Evolutionary conservation across 2,888 invertebrate genomes (phyloP), one percentile per base, ranked within the genome.

Genomic region (Lumbricus terrestris): DNA sequence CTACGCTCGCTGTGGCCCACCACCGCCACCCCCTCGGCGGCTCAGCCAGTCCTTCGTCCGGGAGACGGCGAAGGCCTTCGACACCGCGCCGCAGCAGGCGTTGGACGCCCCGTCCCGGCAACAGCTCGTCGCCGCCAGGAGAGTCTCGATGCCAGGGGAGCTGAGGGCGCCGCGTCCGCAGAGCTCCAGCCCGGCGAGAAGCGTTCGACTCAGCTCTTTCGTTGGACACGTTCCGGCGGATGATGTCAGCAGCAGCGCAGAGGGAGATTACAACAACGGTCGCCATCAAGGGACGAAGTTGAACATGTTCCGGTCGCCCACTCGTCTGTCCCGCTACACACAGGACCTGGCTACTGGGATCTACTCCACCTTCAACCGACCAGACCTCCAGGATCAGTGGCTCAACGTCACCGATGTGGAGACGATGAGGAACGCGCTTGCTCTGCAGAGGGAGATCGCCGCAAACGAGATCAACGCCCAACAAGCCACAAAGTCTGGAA

Each of bases 341-440:
- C 85, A 85, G 85, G 85, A 85, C 85, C 85, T 85, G 35, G 85
- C 85, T 5, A 85, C 85, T 1, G 85, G 85, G 34, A 85, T 85
- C 85, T 85, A 85, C 85, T 85, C 85, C 11, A 85, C 85, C 13
- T n/a, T 85, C 35, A 85, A 85, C 85, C 85, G 85, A 35, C 85
- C 85, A 5, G 85, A 85, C n/a, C 85, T 85, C 20, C 85, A 85
- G 85, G 85, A 85, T 23, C 85, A 85, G 85, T 85, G 85, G 85
- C 85, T 85, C 35, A 85, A 85, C 85, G 85, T 85, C 6, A 37
- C 85, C 35, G 85, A 85, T 35, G 37, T 85, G 0, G 1, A n/a
- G 85, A 85, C 85, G 85, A 85, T 85, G 85, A 18, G 37, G n/a
- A 16, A 37, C 20, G 85, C 85, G 6, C 85, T 85, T 13, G 85